Base-by-base conservation (phyloP, 2,113 vertebrate genomes). In the Entomyzon cyanotis region DNA sequence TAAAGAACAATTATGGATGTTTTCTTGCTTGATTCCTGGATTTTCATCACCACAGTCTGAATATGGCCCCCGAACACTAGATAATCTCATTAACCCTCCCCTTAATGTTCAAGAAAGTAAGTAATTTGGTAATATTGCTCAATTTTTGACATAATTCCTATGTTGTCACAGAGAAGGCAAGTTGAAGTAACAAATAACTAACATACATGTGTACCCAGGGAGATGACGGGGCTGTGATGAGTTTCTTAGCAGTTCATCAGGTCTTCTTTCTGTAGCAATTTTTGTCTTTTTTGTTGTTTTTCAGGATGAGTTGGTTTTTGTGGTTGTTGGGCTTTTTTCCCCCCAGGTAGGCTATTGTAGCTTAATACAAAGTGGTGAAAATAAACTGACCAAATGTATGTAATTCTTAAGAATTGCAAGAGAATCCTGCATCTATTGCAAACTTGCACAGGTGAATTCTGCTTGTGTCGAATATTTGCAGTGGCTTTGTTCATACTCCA, bases 11-110 rank as follows among this genome's bases (percentile, higher is more conserved):
- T 98, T 99, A 82, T 99, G 99, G 97, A 99, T 99, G 97, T 99
- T 99, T 91, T 99, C 99, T 50, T 99, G 99, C 95, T 98, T 99
- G 97, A 99, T 99, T 96, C 99, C 99, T 63, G 99, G 99, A 89
- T 99, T 99, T 97, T 99, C 99, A 22, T 97, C 99, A 69, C 99
- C 99, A 21, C 98, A 98, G 28, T 99, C 98, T 76, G 98, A 99
- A 42, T 98, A 98, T 79, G 99, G 99, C 42, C 99, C 98, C 78
- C 98, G 98, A 95, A 99, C 99, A 44, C 98, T 99, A 97, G 99
- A 99, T 97, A 99, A 98, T 96, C 98, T 99, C 81, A 99, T 99
- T 97, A 99, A 99, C 97, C 99, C 99, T 71, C 98, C 98, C 7
- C 98, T 99, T 78, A 99, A 97, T 88, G 97, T 99, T 95, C 98